phyloP scores from a whole-genome alignment of 2,797 vertebrate genomes.

The Phyllotis vaccarum region DNA sequence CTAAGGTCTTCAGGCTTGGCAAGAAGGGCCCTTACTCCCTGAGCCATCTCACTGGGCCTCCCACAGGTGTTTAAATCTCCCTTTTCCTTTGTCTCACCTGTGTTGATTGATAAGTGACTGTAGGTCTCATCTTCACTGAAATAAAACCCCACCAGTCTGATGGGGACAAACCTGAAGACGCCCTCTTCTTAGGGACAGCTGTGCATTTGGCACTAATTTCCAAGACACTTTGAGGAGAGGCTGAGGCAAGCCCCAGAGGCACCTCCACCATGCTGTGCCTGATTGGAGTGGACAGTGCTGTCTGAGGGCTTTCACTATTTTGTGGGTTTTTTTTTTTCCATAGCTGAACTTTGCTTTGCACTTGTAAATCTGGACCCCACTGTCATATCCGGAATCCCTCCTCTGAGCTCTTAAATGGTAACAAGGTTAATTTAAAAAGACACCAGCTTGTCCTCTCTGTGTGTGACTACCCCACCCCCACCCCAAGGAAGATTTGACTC shows the following conservation, averaged over 20 bases:
- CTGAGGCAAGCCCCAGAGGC: neutral
- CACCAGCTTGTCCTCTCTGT: accelerated
- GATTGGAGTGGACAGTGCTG: constrained; percentile 70
- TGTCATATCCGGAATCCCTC: neutral
- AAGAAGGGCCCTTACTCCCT: neutral
- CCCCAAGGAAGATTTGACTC: accelerated
- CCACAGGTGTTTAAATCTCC: neutral
- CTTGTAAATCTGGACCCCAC: neutral
- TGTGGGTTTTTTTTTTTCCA: neutral
- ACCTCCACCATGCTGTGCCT: neutral
- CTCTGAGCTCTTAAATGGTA: neutral
- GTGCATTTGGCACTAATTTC: constrained; percentile 68
- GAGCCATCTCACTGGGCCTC: neutral
- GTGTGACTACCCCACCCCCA: accelerated
- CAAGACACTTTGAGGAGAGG: constrained; percentile 66
- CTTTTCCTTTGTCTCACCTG: neutral
- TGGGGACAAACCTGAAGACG: constrained; percentile 67
- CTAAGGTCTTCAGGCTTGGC: neutral
- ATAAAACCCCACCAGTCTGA: neutral
- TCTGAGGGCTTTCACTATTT: constrained; percentile 67
- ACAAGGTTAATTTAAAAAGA: neutral
- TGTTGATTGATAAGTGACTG: neutral
- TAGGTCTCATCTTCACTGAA: constrained; percentile 24
- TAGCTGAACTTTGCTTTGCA: neutral
- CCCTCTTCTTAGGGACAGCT: constrained; percentile 68